Base-by-base conservation (phyloP, 2,113 vertebrate genomes). In the Pao palembangensis region DNA sequence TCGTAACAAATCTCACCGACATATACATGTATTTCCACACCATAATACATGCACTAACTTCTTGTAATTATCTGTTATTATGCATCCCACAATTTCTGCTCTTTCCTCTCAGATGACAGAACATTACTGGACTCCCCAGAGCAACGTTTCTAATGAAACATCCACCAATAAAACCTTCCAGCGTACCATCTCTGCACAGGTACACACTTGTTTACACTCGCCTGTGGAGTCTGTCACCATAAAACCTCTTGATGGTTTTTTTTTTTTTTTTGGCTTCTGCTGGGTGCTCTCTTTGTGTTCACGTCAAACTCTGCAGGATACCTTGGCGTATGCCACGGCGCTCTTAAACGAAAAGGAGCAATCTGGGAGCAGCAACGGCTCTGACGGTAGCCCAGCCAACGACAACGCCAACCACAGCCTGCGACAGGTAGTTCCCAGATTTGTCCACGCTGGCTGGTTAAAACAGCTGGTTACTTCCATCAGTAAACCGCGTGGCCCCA, bases 141-240 rank as follows among this genome's bases (percentile, higher is more conserved):
- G 96, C 69, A 98, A 99, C 0, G 91, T 99, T 34, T 99, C 97
- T 67, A 99, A 99, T 18, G 97, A 99, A 89, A 99, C 97, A 0
- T 99, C 97, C 60, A 99, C 96, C 47, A 97, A 95, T 79, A 99
- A 99, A 91, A 98, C 96, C 80, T 99, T 99, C 88, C 97, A 99
- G 88, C 93, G 97, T 54, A 99, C 97, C 0, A 99, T 99, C 81
- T 99, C 97, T 43, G 97, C 97, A 85, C 97, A 99, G 97, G 97
- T 98, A 88, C 14, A 17, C 21, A 8, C 58, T 20, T 43, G 25
- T 16, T 28, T 28, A 1, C 25, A 28, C 25, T 28, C 25, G 5
- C 5, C 25, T 28, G 25, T 28, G 25, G 5, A 7, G 25, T 28
- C 25, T 28, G 25, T 6, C 25, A 28, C 25, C 25, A 23, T 31